These are phyloP conservation scores for Caenorhabditis panamensis DNA, from an alignment of 2,888 invertebrate genomes.

Conservation along the genomic window DNA sequence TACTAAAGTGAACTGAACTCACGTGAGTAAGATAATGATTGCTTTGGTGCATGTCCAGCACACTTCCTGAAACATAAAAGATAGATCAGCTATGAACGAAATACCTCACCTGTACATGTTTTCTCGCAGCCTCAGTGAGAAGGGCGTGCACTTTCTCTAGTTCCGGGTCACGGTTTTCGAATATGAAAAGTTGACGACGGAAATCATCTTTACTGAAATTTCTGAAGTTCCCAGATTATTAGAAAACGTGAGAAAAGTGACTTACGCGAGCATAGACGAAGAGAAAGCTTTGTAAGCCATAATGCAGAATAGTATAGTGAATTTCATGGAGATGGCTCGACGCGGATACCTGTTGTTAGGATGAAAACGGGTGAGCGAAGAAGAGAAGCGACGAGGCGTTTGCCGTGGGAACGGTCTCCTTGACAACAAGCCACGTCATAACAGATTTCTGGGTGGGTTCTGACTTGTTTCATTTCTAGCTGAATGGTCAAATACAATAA, in stretches of 20 bases:
- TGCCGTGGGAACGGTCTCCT: slow-evolving; percentile 9
- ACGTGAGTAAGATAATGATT: too few species aligned
- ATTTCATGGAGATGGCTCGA: slow-evolving; percentile 1
- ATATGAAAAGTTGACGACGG: neutral
- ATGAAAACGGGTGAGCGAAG: neutral
- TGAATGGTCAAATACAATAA: slow-evolving; percentile 4
- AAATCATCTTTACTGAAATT: neutral
- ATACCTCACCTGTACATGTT: neutral
- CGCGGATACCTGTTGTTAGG: neutral
- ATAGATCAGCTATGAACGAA: too few species aligned
- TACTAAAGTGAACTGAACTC: too few species aligned
- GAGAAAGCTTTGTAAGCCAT: neutral
- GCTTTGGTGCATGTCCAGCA: too few species aligned
- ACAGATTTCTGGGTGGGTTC: neutral
- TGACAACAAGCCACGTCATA: slow-evolving; percentile 20
- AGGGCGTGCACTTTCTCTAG: neutral
- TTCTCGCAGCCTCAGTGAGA: neutral
- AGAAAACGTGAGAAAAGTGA: neutral
- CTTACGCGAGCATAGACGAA: neutral
- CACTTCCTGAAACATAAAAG: too few species aligned
- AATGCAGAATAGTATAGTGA: neutral
- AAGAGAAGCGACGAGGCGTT: neutral
- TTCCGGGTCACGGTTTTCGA: neutral
- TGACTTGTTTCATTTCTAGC: neutral
- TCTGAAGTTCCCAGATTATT: neutral